A percentile compares a stretch with the other conserved stretches of the same genome.
These are phyloP conservation scores for Saturnia japonica DNA, from an alignment of 2,888 invertebrate genomes.

Conservation along the genomic window DNA sequence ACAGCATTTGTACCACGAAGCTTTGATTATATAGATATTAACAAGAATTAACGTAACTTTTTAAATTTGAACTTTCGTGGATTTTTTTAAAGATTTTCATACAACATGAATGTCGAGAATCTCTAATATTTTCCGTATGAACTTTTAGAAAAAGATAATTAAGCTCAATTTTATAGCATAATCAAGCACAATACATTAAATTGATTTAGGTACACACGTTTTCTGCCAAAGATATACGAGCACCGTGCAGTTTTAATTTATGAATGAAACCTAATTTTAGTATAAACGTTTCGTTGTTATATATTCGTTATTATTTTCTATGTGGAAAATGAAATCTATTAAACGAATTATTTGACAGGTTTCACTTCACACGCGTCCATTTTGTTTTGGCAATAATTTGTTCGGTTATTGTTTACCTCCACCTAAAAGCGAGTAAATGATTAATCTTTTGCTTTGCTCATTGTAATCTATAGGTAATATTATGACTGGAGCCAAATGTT, in stretches of 20 bases:
- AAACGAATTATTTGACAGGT: conserved; percentile 35
- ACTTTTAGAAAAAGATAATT: background rate
- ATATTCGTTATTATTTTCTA: too few relatives aligned
- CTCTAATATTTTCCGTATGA: background rate
- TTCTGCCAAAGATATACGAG: background rate
- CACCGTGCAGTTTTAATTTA: conserved; percentile 11
- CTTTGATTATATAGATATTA: too few relatives aligned
- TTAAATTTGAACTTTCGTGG: background rate
- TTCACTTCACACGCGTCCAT: conserved; percentile 28
- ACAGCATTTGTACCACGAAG: background rate
- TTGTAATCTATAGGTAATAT: conserved; percentile 25
- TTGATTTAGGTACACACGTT: background rate
- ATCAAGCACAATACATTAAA: too few relatives aligned
- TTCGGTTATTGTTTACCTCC: conserved; percentile 31
- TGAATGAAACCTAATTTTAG: conserved; percentile 14
- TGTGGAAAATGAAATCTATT: conserved; percentile 23
- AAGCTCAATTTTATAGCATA: background rate
- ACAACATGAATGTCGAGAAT: background rate
- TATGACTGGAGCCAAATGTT: conserved; percentile 30
- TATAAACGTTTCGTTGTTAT: conserved; percentile 8
- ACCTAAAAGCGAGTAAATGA: conserved; percentile 32
- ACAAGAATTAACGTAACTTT: background rate
- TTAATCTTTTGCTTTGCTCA: conserved; percentile 30
- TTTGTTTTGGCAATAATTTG: conserved; percentile 32
- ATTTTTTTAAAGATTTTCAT: background rate